Evolutionary conservation across 2,888 invertebrate genomes (phyloP), one percentile per base, ranked within the genome.

Genomic region (Leistus spinibarbis): DNA sequence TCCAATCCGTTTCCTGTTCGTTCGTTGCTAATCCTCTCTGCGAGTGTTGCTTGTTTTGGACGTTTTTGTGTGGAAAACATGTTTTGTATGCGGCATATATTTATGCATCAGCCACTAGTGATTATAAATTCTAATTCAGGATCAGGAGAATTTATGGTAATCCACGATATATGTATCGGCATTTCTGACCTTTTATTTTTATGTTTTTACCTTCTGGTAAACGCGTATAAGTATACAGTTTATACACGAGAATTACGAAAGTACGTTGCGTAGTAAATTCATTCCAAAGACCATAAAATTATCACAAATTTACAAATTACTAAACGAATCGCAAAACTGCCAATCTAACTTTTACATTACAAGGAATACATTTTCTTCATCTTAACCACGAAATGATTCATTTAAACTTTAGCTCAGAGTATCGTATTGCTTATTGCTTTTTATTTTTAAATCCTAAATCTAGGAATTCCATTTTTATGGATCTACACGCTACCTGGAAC

Each of bases 41-140:
- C 40, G 40, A 40, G 40, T 40, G 40, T 40, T 40, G n/a, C 5
- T 7, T 13, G 40, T 40, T 40, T 40, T 40, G 13, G 40, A 10
- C 40, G 40, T 40, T 40, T 40, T 40, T 40, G 4, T 40, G 40
- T 40, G 40, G 40, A 40, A 40, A 40, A 40, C 40, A 40, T 40
- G 40, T 40, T 40, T 40, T 40, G 40, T 40, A 40, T 40, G 40
- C 40, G 40, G 40, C 7, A 40, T 60, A 60, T 60, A 60, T 60
- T 60, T 60, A 60, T 60, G 60, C 60, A 60, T 20, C 60, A 40
- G 13, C 40, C 40, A 4, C 40, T 40, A 40, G 40, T 40, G 60
- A 22, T 70, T 70, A 70, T 70, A 16, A 63, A 70, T 70, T 70
- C 63, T 70, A 70, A 70, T 63, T 70, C 62, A 54, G 16, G 27